A percentile compares a stretch with the other conserved stretches of the same genome.
Conservation (phyloP, 2,797 vertebrate genomes). For the Microhierax caerulescens region DNA sequence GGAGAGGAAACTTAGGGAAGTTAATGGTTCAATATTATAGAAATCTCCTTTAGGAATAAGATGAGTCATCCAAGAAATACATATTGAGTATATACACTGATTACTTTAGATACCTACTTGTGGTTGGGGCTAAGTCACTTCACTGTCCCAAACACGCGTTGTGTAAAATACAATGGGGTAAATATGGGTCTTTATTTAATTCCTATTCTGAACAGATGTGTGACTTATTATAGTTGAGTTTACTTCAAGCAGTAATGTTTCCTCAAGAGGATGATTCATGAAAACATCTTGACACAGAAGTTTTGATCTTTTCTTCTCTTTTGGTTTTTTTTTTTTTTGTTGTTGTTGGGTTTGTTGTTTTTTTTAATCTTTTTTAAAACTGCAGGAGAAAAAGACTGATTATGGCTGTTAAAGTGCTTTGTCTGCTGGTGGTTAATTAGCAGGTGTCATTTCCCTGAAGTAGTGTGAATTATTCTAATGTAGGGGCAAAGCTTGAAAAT, state of each 20-base stretch:
- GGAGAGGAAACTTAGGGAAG: not conserved
- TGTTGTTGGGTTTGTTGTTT: not conserved
- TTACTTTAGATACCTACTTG: not conserved
- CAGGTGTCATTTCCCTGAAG: constrained; percentile 72
- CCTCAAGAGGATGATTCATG: constrained; percentile 22
- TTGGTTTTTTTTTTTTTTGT: not conserved
- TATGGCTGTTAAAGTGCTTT: constrained; percentile 59
- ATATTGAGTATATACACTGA: not conserved
- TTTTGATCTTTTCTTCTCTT: constrained; percentile 17
- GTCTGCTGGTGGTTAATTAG: constrained; percentile 72
- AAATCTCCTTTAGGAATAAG: not conserved
- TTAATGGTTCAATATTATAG: not conserved
- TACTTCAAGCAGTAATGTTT: constrained; percentile 21
- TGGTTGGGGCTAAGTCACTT: not conserved
- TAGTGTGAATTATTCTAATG: constrained; percentile 73
- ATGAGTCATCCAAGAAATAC: not conserved
- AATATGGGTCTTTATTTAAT: not conserved
- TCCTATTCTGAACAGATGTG: not conserved
- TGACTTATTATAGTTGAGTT: not conserved
- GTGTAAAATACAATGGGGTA: not conserved
- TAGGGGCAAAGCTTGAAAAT: constrained; percentile 64
- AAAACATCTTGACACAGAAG: constrained; percentile 42
- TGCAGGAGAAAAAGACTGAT: constrained; percentile 62
- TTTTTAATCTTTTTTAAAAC: constrained; percentile 6
- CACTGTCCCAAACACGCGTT: not conserved